A percentile compares a stretch with the other conserved stretches of the same genome.
Conservation (phyloP, 2,113 vertebrate species). For the Corynorhinus townsendii region DNA sequence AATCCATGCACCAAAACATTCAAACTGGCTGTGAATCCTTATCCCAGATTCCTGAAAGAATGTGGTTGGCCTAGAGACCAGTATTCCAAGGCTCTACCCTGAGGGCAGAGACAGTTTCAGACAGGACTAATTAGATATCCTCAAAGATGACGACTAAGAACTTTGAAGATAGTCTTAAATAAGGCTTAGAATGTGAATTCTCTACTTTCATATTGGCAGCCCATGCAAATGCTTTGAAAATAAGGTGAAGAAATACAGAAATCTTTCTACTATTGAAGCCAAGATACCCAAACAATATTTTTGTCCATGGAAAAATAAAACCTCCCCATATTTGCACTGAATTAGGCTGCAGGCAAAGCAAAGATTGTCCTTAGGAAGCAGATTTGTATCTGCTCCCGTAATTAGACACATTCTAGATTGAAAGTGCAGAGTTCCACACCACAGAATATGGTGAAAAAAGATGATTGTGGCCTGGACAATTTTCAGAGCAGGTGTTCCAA, state of each 20-base stretch:
- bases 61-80: not conserved
- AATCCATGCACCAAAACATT: not conserved
- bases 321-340: not conserved
- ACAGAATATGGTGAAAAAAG: not conserved
- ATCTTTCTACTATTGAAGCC: not conserved
- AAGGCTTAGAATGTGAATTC: not conserved
- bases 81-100: not conserved
- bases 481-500: conserved; percentile 42
- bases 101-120: not conserved
- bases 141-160: not conserved
- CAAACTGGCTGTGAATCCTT: not conserved
- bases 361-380: not conserved
- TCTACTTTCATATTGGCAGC: not conserved
- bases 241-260: not conserved
- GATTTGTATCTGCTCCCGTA: not conserved
- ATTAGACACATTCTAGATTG: not conserved
- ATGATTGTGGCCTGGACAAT: conserved; percentile 24
- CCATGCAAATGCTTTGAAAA: not conserved
- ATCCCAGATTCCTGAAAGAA: not conserved
- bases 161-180: not conserved
- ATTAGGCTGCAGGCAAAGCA: not conserved
- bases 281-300: not conserved
- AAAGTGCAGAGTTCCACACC: not conserved
- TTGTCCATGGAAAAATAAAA: not conserved
- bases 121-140: not conserved